Conservation (phyloP, 2,888 invertebrate genomes). For the Platypus cylindrus region DNA sequence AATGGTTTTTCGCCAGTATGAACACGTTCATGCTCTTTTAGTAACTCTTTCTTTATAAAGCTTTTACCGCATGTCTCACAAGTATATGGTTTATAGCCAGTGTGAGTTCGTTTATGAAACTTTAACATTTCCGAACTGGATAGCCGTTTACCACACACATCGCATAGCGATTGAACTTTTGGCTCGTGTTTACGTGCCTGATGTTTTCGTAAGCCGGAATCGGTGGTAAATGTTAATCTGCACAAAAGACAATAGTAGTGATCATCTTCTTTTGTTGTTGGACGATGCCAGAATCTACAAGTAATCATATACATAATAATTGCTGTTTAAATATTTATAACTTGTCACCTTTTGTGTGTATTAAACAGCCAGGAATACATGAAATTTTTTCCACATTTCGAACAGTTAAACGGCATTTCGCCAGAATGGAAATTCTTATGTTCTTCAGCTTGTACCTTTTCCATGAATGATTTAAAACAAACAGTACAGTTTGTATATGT, state of each 20-base stretch:
- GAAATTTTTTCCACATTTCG: constrained; percentile 35
- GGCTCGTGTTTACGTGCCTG: constrained; percentile 20
- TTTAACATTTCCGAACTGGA: constrained; percentile 25
- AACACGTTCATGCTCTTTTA: constrained; percentile 26
- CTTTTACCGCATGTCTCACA: constrained; percentile 36
- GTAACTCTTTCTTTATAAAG: constrained; percentile 33
- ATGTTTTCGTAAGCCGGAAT: constrained; percentile 20
- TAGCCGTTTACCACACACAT: constrained; percentile 28
- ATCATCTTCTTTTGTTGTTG: constrained; percentile 10
- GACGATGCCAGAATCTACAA: constrained; percentile 17
- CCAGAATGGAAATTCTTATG: constrained; percentile 29
- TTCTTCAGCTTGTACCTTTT: constrained; percentile 20
- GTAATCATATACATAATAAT: too few relatives aligned
- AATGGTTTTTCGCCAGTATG: constrained; percentile 30
- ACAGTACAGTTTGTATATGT: constrained; percentile 15
- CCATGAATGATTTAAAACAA: constrained; percentile 16
- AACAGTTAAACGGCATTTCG: constrained; percentile 29
- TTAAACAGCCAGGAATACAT: constrained; percentile 29
- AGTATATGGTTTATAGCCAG: constrained; percentile 24
- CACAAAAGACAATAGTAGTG: constrained; percentile 16
- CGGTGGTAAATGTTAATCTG: constrained; percentile 19
- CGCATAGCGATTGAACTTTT: constrained; percentile 28
- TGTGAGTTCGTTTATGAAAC: constrained; percentile 26
- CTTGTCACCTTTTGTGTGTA: constrained; percentile 28
- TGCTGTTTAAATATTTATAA: not conserved